These are phyloP conservation scores for Cacoxenus indagator DNA, from an alignment of 2,888 invertebrate genomes.

Conservation along the genomic window DNA sequence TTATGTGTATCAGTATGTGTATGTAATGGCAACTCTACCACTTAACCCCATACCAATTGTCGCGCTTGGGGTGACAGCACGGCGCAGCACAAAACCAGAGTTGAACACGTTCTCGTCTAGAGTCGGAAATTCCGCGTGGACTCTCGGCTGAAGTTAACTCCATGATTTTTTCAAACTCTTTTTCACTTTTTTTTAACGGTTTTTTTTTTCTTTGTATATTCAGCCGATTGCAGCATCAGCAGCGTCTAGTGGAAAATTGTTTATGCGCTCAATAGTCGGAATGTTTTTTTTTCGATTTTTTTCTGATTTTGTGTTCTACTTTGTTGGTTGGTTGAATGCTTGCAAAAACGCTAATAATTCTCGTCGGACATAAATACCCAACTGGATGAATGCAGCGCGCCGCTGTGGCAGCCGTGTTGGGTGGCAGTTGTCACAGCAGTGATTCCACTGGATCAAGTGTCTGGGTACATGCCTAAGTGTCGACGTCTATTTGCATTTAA, in stretches of 20 bases:
- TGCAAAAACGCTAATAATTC: slow-evolving; percentile 39
- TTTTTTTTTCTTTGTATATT: slow-evolving; percentile 30
- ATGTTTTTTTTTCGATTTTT: slow-evolving; percentile 18
- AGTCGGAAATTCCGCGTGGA: slow-evolving; percentile 41
- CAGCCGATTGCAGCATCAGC: slow-evolving; percentile 16
- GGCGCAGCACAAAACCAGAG: background rate
- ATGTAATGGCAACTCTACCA: slow-evolving; percentile 32
- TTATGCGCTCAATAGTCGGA: slow-evolving; percentile 38
- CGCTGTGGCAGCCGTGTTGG: no score
- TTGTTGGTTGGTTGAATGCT: slow-evolving; percentile 18
- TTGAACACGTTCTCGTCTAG: slow-evolving; percentile 4
- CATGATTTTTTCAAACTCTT: slow-evolving; percentile 34
- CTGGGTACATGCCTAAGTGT: no score
- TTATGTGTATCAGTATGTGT: slow-evolving; percentile 26
- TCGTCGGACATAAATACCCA: slow-evolving; percentile 23
- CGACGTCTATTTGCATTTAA: background rate
- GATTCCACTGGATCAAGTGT: no score
- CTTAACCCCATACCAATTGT: slow-evolving; percentile 52
- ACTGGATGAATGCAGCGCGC: no score
- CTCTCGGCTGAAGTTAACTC: slow-evolving; percentile 31
- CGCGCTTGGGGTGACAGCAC: slow-evolving; percentile 33
- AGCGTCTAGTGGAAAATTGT: slow-evolving; percentile 57
- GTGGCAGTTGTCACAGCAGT: no score
- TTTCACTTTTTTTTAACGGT: slow-evolving; percentile 33
- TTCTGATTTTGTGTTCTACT: slow-evolving; percentile 29